Base-by-base conservation (phyloP, 2,888 invertebrate species). In the Meteorus cinctellus region DNA sequence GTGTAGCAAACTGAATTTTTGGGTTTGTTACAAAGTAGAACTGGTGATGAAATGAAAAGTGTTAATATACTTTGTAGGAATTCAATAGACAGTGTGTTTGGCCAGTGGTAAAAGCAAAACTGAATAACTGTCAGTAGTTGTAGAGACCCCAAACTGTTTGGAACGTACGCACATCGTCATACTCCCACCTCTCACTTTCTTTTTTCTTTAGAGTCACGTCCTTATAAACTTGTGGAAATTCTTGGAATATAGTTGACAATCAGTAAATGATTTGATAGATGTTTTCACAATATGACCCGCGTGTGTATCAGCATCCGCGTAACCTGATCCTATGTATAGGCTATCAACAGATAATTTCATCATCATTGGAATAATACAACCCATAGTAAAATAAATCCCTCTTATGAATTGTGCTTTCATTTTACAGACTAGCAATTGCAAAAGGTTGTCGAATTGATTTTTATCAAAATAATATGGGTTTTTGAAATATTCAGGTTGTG, bases 91-190 rank as follows among this genome's bases (percentile, higher is more conserved):
- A 55, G 55, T 45, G 63, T 63, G 62, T 72, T 62, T 72, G 62
- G 63, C 62, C 48, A 48, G 48, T 63, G 72, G 72, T 63, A 72
- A 72, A 48, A 34, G 41, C 62, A 19, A 63, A 63, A 72, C 72
- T 72, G 72, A 72, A 72, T 48, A 72, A 72, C 45, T 31, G 72
- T 63, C 63, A 55, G 65, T 41, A 19, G 51, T 29, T n/a, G 72
- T 41, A 63, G 63, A 72, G 45, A 48, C 41, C 63, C 59, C 29
- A 60, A 62, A 62, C 45, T 62, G 45, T 51, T 51, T 16, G 14
- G 55, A 55, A 63, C 31, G 24, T 62, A 36, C 36, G 34, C 19
- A 12, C 41, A 69, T 51, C 69, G 55, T 55, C 69, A 48, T 12
- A 31, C 55, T 34, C 72, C 63, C 63, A 72, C 72, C 62, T 63